Base-by-base conservation (phyloP, 2,113 vertebrate species). In the Nestor notabilis region DNA sequence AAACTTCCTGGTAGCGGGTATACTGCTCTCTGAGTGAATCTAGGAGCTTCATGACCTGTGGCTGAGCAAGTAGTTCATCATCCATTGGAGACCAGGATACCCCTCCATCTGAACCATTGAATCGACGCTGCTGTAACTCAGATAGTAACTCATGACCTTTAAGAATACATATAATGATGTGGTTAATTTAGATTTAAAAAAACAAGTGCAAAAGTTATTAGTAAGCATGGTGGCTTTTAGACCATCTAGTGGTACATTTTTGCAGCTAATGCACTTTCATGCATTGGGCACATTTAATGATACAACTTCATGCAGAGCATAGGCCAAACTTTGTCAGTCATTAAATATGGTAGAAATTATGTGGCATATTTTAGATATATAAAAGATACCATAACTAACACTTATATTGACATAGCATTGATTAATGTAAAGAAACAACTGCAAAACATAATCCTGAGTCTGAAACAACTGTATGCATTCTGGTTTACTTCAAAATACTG, bases 81-180 rank as follows among this genome's bases (percentile, higher is more conserved):
- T 99, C 99, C 99, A 99, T 99, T 2, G 99, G 99, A 49, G 99
- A 99, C 99, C 99, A 99, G 7, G 99, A 98, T 4, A 99, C 99
- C 8, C 98, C 99, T 58, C 99, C 99, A 37, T 99, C 99, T 0
- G 99, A 99, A 11, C 99, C 99, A 60, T 99, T 99, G 94, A 99
- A 99, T 3, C 99, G 98, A 14, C 99, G 99, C 97, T 99, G 99
- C 96, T 99, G 99, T 60, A 99, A 97, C 97, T 99, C 99, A 0
- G 99, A 99, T 35, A 99, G 98, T 69, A 99, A 94, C 98, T 99
- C 99, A 31, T 99, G 99, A 88, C 99, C 99, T 99, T 98, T 19
- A 44, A n/a, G 25, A 87, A 55, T 1, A 92, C 70, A 43, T 13
- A 63, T 24, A 92, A 77, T 3, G 7, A 69, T 37, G 16, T 5